Base-by-base conservation (phyloP, 1,140 invertebrate genomes). In the Gonatopus flavifemur region DNA sequence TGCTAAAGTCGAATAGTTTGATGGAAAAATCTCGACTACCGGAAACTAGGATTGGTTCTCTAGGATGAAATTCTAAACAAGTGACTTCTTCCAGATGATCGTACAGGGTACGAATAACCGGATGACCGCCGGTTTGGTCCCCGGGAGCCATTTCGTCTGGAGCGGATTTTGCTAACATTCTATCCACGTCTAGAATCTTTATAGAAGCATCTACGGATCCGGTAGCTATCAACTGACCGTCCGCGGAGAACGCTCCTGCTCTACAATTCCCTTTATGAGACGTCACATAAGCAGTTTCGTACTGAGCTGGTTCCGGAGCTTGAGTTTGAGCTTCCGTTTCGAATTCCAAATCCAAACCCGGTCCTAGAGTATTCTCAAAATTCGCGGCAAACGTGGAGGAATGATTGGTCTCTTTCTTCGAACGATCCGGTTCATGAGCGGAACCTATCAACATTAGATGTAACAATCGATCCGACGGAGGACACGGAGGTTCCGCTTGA, bases 221-320 rank as follows among this genome's bases (percentile, higher is more conserved):
- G 2, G 96, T 99, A 1, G 96, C 96, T n/a, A 98, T 92, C 0
- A 99, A 77, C 60, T 96, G 90, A 0, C 96, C 97, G 80, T 97
- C 95, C 7, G 83, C 78, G 56, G 93, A 97, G 70, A 99, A 99
- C 20, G 93, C 94, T 12, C 94, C 96, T 1, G 94, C 89, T 46
- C 96, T 80, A 66, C 96, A 98, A 49, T 94, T 88, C 49, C 91
- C 95, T 80, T 99, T 99, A 71, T 99, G 97, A 3, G 95, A 95
- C 4, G 97, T 99, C 1, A 99, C 94, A 75, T 99, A 99, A 2
- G 95, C 96, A 0, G 97, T 99, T 80, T 99, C 96, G 74, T 98
- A 99, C 10, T 92, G 84, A 0, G 94, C 93, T 19, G 94, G 93
- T 70, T 96, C 94, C 0, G 96, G 93, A 0, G 96, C 95, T 28